Conservation (phyloP, 2,888 invertebrate genomes). For the Drosophila cracens region DNA sequence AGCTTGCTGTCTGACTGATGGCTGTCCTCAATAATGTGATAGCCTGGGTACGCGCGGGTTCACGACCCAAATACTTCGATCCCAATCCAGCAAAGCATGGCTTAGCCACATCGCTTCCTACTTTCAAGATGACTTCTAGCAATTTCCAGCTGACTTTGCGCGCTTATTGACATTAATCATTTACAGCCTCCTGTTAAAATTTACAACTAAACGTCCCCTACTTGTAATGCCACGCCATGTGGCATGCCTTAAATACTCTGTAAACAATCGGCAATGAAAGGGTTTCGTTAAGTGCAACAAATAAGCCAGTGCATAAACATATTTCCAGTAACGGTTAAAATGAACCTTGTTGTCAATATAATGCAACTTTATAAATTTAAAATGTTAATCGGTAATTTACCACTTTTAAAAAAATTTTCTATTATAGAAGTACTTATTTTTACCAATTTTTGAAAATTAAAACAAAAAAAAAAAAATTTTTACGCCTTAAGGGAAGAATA, state of each 20-base stretch:
- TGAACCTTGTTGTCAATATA: background rate
- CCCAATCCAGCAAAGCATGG: slow-evolving; percentile 2
- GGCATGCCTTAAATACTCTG: slow-evolving; percentile 31
- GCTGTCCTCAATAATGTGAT: slow-evolving; percentile 64
- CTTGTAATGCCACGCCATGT: slow-evolving; percentile 40
- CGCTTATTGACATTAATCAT: slow-evolving; percentile 80
- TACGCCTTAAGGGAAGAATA: background rate
- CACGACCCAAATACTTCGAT: slow-evolving; percentile 65
- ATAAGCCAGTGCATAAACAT: background rate
- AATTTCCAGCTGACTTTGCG: slow-evolving; percentile 51
- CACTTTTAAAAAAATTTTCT: background rate
- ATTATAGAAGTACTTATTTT: background rate
- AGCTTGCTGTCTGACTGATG: slow-evolving; percentile 12
- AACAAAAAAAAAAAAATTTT: background rate
- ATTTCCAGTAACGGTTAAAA: background rate
- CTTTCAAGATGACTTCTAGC: slow-evolving; percentile 44
- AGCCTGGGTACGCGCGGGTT: slow-evolving; percentile 53
- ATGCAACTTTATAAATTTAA: too few relatives aligned
- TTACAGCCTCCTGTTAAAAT: slow-evolving; percentile 72
- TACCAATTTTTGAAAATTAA: background rate
- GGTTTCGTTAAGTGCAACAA: background rate
- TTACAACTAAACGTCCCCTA: slow-evolving; percentile 62
- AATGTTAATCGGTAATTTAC: background rate
- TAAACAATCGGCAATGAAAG: background rate
- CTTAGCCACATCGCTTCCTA: slow-evolving; percentile 19